phyloP scores from a whole-genome alignment of 2,888 invertebrate species.

The Drosophila monieri region DNA sequence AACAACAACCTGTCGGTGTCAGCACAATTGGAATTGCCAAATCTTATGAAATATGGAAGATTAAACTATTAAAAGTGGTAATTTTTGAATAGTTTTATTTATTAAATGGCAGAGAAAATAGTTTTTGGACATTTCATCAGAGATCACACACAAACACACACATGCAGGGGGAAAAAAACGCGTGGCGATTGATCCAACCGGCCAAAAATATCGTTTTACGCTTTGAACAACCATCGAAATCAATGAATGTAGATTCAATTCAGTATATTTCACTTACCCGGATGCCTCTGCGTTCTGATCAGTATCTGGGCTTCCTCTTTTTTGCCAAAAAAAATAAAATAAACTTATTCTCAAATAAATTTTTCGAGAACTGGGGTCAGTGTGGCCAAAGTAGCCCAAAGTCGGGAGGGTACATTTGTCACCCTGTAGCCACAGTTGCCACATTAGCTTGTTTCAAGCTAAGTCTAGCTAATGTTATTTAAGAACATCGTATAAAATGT shows the following conservation, averaged over 20 bases:
- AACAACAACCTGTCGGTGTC: constrained; percentile 47
- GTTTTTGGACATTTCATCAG: constrained; percentile 39
- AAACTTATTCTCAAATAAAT: constrained; percentile 38
- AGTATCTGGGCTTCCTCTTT: constrained; percentile 65
- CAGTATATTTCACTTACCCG: constrained; percentile 64
- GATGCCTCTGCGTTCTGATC: constrained; percentile 74
- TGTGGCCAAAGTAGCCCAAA: not conserved
- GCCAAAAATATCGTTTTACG: constrained; percentile 48
- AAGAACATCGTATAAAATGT: too few relatives aligned
- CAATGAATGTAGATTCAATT: constrained; percentile 3
- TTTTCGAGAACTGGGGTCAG: constrained; percentile 12
- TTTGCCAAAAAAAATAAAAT: constrained; percentile 56
- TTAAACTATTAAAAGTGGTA: too few relatives aligned
- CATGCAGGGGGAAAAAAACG: constrained; percentile 55
- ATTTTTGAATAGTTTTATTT: too few relatives aligned
- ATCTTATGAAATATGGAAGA: not conserved
- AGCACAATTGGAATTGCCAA: not conserved
- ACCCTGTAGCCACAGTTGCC: not conserved
- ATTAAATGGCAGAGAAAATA: not conserved
- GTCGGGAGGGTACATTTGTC: not conserved
- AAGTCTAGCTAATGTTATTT: too few relatives aligned
- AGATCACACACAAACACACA: constrained; percentile 21
- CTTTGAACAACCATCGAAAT: constrained; percentile 42
- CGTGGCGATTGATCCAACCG: constrained; percentile 60
- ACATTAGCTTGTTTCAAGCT: not conserved